Base-by-base conservation (phyloP, 2,113 vertebrate species). In the Chitala chitala region DNA sequence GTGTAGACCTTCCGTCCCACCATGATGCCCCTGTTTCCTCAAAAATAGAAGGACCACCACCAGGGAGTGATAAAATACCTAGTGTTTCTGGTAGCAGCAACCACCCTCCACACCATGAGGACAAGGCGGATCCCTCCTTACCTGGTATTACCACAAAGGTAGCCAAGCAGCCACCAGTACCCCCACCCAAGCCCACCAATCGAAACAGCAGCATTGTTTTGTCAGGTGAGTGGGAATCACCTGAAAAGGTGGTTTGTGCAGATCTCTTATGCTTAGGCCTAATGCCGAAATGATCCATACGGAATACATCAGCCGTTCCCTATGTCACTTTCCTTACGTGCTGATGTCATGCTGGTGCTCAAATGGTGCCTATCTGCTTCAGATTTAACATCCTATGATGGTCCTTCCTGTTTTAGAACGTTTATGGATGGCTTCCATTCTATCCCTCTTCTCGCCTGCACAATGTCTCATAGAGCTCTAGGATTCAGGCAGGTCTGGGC, bases 131-230 rank as follows among this genome's bases (percentile, higher is more conserved):
- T 2, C 76, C 2, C 48, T 0, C 78, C 84, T 0, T 82, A 81
- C 31, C 82, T 85, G 1, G 72, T 83, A 74, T 76, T 79, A 81
- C 84, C 78, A 31, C 78, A 12, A 76, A 84, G 82, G 50, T 88
- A 76, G 83, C 90, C 82, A 98, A 94, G 82, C 94, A 94, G 78
- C 94, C 95, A 10, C 96, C 96, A 0, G 0, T 93, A 13, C 96
- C 95, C 55, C 96, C 96, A 48, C 96, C 96, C 74, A 98, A 98
- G 83, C 96, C 96, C 1, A 24, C 83, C 82, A 93, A 95, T 82
- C 94, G 95, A 79, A 94, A 93, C 65, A 98, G 95, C 90, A 96
- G 81, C 84, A 89, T 93, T 0, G 59, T 79, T 20, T 75, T 94
- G 2, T 88, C 92, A 76, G 94, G 96, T 98, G 84, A 94, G 94